Percentiles rank a stretch among this genome's conserved stretches.
These are phyloP conservation scores for Alligator sinensis DNA, from an alignment of 2,113 vertebrate species.

Conservation along the genomic window DNA sequence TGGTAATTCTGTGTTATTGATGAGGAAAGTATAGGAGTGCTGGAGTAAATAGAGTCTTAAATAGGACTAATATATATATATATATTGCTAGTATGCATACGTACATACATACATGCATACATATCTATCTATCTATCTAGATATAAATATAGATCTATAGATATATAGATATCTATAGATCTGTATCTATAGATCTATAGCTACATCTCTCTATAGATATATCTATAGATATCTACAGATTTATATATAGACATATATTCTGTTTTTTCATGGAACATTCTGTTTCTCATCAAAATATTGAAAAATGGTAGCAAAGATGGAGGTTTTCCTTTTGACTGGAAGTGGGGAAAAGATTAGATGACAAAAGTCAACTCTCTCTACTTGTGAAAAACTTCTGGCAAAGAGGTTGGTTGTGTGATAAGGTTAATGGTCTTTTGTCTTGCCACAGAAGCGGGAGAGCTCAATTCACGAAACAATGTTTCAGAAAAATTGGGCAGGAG, in stretches of 20 bases:
- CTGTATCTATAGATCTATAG: no score
- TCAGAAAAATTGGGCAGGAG: not conserved
- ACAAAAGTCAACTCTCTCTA: not conserved
- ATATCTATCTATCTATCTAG: no score
- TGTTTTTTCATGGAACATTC: not conserved
- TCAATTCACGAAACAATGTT: not conserved
- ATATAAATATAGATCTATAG: no score
- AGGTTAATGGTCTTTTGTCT: not conserved
- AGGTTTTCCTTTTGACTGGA: not conserved
- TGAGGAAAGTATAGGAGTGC: not conserved
- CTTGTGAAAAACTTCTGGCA: not conserved
- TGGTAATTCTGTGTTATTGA: not conserved
- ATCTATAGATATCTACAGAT: no score
- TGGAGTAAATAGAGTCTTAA: not conserved
- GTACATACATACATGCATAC: no score
- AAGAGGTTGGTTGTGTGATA: not conserved
- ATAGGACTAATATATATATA: not conserved
- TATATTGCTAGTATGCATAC: no score
- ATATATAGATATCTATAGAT: no score
- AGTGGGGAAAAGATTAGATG: not conserved
- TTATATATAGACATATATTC: no score
- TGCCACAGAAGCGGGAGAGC: not conserved
- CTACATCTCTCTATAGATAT: no score
- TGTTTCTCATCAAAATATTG: not conserved
- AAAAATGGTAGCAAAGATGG: fast-evolving